phyloP scores from a whole-genome alignment of 2,888 invertebrate genomes.

The Lasiommata megera region DNA sequence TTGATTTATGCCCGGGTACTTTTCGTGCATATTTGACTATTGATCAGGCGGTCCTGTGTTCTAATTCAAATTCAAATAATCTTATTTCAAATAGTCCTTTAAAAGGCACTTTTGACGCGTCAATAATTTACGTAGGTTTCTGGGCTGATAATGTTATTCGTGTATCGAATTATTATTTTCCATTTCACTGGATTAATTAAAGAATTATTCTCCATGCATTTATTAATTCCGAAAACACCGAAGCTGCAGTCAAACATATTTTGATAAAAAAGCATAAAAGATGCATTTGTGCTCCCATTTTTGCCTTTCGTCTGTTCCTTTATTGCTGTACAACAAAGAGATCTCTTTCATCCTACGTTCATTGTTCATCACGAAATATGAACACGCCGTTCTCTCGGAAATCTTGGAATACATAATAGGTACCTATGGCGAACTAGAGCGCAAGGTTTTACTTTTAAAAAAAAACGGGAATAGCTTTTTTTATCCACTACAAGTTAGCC shows the following conservation, averaged over 20 bases:
- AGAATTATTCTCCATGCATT: not conserved
- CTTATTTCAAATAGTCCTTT: no score
- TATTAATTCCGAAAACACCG: not conserved
- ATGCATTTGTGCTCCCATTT: constrained; percentile 21
- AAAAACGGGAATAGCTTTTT: not conserved
- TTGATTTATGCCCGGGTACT: no score
- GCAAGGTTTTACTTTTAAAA: not conserved
- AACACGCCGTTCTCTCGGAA: constrained; percentile 16
- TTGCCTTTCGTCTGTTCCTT: constrained; percentile 21
- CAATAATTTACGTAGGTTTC: no score
- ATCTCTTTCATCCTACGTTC: constrained; percentile 23
- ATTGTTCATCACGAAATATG: constrained; percentile 26
- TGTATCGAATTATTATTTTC: no score
- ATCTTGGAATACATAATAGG: not conserved
- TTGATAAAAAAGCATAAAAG: not conserved
- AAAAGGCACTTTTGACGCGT: no score
- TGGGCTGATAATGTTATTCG: no score
- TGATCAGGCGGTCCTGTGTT: no score
- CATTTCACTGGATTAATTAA: no score
- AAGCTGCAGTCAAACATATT: not conserved
- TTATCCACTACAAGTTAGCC: no score
- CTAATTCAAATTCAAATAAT: no score
- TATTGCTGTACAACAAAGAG: constrained; percentile 26
- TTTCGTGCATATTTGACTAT: no score
- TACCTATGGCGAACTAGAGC: not conserved